These are phyloP conservation scores for Amblyjoppa fuscipennis DNA, from an alignment of 2,888 invertebrate genomes.

Conservation along the genomic window DNA sequence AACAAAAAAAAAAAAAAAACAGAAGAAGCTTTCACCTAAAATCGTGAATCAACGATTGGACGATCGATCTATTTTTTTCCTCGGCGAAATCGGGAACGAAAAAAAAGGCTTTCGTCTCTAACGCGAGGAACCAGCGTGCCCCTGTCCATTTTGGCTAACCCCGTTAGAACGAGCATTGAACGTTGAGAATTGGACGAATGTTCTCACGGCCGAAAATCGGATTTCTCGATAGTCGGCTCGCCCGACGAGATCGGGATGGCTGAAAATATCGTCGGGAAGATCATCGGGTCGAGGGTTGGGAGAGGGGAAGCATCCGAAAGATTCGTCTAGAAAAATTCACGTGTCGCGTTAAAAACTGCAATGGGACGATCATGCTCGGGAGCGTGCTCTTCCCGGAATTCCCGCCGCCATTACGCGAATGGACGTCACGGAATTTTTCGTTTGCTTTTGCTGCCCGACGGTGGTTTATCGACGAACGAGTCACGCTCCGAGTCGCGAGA, in stretches of 20 bases:
- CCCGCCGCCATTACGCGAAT: constrained; percentile 80
- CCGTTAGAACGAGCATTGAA: constrained; percentile 24
- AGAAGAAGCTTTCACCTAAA: not conserved
- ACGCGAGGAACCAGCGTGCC: constrained; percentile 18
- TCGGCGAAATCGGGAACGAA: not conserved
- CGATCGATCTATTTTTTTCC: not conserved
- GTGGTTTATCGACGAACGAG: constrained; percentile 64
- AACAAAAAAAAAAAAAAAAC: not conserved
- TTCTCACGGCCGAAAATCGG: not conserved
- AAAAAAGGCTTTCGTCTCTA: not conserved
- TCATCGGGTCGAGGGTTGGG: not conserved
- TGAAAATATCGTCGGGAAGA: not conserved
- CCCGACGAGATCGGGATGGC: not conserved
- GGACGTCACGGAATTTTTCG: constrained; percentile 76
- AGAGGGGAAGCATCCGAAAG: not conserved
- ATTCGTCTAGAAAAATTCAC: constrained; percentile 17
- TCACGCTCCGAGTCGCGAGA: not conserved
- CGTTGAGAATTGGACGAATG: not conserved
- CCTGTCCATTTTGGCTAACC: constrained; percentile 19
- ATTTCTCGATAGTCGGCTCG: not conserved
- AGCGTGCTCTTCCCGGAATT: constrained; percentile 79
- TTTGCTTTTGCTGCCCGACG: constrained; percentile 65
- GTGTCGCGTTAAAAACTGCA: constrained; percentile 31
- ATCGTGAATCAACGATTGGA: not conserved
- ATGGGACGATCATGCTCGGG: constrained; percentile 73